phyloP scores from a whole-genome alignment of 2,113 vertebrate genomes.

The Morone chrysops region DNA sequence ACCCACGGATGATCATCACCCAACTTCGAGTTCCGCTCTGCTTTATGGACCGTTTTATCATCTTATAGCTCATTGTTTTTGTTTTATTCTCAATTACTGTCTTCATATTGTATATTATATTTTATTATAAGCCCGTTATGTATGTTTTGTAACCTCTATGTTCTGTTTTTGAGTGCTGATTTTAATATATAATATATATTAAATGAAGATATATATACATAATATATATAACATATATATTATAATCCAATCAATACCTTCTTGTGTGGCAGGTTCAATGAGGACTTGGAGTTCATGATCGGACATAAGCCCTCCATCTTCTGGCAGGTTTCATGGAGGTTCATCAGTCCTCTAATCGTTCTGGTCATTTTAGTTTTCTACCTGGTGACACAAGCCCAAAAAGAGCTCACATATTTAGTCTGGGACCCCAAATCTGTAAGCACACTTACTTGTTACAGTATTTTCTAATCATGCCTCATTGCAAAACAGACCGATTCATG shows the following conservation, averaged over 20 bases:
- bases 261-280: constrained; percentile 88
- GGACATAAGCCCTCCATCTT: constrained; percentile 87
- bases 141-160: too few relatives aligned
- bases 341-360: constrained; percentile 91
- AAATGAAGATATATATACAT: too few relatives aligned
- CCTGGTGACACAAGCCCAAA: constrained; percentile 86
- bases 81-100: neutral
- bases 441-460: neutral
- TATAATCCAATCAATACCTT: neutral
- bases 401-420: constrained; percentile 84
- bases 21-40: neutral
- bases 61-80: neutral
- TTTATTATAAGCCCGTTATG: too few relatives aligned
- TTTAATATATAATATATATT: neutral
- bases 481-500: constrained; percentile 29
- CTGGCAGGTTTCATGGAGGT: constrained; percentile 92
- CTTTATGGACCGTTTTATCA: neutral
- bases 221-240: neutral
- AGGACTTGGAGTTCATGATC: constrained; percentile 84
- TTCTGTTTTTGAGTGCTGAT: neutral
- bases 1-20: neutral
- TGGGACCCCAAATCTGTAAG: constrained; percentile 92
- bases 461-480: neutral
- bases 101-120: neutral
- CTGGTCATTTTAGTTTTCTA: constrained; percentile 92